A percentile compares a stretch with the other conserved stretches of the same genome.
Conservation (phyloP, 2,797 vertebrate genomes). For the Paguma larvata region DNA sequence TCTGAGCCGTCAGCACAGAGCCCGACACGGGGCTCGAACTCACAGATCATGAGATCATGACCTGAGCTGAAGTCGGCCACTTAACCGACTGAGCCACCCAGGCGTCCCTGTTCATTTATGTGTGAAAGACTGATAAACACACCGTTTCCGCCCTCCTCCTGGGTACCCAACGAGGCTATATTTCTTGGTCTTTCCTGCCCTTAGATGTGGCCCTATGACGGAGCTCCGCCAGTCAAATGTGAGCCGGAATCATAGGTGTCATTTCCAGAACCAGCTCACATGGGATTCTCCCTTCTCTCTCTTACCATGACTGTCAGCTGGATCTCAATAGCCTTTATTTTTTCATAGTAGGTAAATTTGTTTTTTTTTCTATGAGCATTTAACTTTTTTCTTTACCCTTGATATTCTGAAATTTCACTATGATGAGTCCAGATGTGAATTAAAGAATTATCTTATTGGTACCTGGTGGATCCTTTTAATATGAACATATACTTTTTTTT, state of each 20-base stretch:
- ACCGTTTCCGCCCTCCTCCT: not conserved
- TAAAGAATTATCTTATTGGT: not conserved
- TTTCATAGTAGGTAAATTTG: not conserved
- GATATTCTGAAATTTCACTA: slow-evolving; percentile 33
- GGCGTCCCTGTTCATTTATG: not conserved
- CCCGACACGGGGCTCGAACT: too few relatives aligned
- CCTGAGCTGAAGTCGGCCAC: too few relatives aligned
- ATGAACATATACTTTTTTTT: not conserved
- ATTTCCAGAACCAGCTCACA: not conserved
- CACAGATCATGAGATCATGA: too few relatives aligned
- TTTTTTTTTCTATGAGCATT: not conserved
- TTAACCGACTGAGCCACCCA: too few relatives aligned
- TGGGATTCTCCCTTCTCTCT: not conserved
- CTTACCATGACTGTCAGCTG: not conserved
- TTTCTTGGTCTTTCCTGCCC: not conserved
- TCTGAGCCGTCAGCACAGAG: too few relatives aligned
- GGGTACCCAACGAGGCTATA: not conserved
- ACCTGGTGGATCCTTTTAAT: not conserved
- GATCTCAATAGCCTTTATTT: not conserved
- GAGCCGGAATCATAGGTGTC: not conserved
- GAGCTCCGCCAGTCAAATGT: not conserved
- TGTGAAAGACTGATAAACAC: not conserved
- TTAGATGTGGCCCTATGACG: not conserved
- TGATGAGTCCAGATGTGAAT: not conserved
- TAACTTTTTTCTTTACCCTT: slow-evolving; percentile 11